phyloP scores from a whole-genome alignment of 2,888 invertebrate genomes.

The Cantharis nigra region DNA sequence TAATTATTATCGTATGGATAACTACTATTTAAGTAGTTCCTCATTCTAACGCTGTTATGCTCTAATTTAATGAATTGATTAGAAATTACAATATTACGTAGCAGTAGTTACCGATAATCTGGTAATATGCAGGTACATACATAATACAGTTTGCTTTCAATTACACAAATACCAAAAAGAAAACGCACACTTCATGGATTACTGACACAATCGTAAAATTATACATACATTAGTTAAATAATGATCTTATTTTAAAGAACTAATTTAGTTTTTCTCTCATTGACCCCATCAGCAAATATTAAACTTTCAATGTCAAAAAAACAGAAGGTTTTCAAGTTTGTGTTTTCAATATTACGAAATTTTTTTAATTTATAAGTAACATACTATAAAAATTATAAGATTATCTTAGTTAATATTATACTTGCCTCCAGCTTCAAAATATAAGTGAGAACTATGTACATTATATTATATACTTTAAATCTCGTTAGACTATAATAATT shows the following conservation, averaged over 20 bases:
- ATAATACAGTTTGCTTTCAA: too few species aligned
- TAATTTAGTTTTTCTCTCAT: not conserved
- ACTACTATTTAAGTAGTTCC: not conserved
- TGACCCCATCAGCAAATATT: not conserved
- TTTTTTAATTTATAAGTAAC: not conserved
- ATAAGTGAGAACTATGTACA: not conserved
- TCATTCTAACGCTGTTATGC: not conserved
- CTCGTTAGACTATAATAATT: not conserved
- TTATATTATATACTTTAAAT: not conserved
- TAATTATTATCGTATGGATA: too few species aligned
- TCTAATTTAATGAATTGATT: not conserved
- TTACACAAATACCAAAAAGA: too few species aligned
- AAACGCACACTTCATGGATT: not conserved
- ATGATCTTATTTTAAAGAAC: not conserved
- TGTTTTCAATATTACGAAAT: not conserved
- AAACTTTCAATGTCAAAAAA: not conserved
- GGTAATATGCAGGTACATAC: too few species aligned
- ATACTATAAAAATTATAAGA: not conserved
- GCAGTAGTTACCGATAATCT: too few species aligned
- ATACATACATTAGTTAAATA: too few species aligned
- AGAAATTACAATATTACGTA: not conserved
- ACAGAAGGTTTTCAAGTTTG: not conserved
- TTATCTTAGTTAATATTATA: not conserved
- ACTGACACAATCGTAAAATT: too few species aligned
- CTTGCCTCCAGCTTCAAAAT: not conserved